phyloP scores from a whole-genome alignment of 2,113 vertebrate genomes.

The Numida meleagris region DNA sequence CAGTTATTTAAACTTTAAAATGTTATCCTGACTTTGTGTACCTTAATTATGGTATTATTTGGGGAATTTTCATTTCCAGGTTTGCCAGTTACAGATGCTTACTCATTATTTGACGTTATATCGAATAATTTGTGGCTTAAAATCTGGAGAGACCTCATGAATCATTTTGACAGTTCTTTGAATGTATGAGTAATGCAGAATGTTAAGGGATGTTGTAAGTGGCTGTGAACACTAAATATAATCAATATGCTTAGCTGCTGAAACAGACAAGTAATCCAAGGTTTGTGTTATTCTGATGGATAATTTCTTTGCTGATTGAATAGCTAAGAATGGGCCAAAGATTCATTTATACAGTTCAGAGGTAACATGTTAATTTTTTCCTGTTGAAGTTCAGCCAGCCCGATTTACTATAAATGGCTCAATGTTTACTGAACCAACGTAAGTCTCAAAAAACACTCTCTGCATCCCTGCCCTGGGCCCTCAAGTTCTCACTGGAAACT shows the following conservation, averaged over 20 bases:
- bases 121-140: neutral
- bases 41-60: neutral
- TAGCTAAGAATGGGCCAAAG: neutral
- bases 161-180: slow-evolving; percentile 19
- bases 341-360: neutral
- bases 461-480: neutral
- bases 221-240: neutral
- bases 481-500: neutral
- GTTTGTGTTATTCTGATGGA: neutral
- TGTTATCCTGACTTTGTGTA: neutral
- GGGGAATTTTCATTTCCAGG: neutral
- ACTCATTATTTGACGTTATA: neutral
- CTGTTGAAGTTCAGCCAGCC: neutral
- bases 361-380: neutral
- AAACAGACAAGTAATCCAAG: neutral
- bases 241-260: neutral
- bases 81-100: neutral
- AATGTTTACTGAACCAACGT: neutral
- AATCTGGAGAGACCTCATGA: slow-evolving; percentile 1
- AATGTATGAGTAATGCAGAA: neutral
- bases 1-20: neutral
- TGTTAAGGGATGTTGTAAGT: neutral
- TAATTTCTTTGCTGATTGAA: neutral
- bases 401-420: neutral
- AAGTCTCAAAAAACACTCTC: neutral